These are phyloP conservation scores for Rosalia funebris DNA, from an alignment of 2,888 invertebrate genomes.

Conservation along the genomic window DNA sequence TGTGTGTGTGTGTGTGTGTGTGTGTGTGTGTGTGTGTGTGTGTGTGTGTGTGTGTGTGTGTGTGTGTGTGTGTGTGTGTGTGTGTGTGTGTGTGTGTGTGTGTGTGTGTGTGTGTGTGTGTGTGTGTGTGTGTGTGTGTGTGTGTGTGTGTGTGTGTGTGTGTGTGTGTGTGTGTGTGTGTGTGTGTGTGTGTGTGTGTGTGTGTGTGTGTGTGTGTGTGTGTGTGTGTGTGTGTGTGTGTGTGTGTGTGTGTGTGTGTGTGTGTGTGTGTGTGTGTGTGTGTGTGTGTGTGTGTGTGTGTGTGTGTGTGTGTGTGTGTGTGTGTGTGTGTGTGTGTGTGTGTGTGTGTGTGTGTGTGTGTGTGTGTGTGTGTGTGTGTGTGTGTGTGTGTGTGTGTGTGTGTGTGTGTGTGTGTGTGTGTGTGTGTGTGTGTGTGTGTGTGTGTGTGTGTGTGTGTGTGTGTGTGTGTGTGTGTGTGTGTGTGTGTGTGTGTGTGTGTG, in stretches of 20 bases:
- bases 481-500: constrained; percentile 25
- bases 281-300: constrained; percentile 22
- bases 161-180: constrained; percentile 22
- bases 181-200: constrained; percentile 23
- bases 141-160: constrained; percentile 23
- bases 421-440: constrained; percentile 23
- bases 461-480: constrained; percentile 25
- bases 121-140: constrained; percentile 23
- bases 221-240: constrained; percentile 22
- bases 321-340: constrained; percentile 23
- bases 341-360: constrained; percentile 22
- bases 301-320: constrained; percentile 23
- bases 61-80: background rate
- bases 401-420: constrained; percentile 22
- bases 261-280: constrained; percentile 23
- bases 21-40: background rate
- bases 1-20: background rate
- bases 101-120: constrained; percentile 19
- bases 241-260: constrained; percentile 23
- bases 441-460: constrained; percentile 24
- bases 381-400: constrained; percentile 23
- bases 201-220: constrained; percentile 23
- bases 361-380: constrained; percentile 23
- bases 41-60: background rate
- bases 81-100: background rate